phyloP scores from a whole-genome alignment of 2,888 invertebrate species.

The Platycheirus albimanus region DNA sequence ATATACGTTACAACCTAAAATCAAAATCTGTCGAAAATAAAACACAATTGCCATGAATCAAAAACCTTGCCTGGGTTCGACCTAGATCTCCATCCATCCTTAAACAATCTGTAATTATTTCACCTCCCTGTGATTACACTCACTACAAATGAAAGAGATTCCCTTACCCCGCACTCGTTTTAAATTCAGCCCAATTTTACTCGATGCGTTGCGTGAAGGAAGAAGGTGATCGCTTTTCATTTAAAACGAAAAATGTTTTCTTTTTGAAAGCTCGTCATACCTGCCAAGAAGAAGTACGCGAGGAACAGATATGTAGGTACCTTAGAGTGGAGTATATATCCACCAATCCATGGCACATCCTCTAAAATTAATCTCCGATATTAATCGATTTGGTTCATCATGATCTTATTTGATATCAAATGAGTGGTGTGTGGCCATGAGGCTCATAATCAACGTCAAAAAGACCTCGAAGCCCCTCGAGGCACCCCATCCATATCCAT shows the following conservation, averaged over 20 bases:
- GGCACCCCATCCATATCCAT: no score
- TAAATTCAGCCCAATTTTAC: constrained; percentile 13
- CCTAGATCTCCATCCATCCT: constrained; percentile 20
- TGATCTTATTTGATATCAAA: constrained; percentile 49
- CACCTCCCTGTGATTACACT: constrained; percentile 60
- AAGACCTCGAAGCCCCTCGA: constrained; percentile 9
- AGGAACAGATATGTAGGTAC: no score
- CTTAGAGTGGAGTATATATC: no score
- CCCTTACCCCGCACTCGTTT: neutral
- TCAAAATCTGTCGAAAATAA: no score
- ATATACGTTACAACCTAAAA: no score
- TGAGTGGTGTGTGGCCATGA: constrained; percentile 41
- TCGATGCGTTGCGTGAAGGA: no score
- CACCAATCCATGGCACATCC: constrained; percentile 3
- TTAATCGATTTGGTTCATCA: constrained; percentile 62
- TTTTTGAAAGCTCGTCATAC: constrained; percentile 13
- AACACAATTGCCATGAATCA: no score
- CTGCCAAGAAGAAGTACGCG: neutral
- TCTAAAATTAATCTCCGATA: constrained; percentile 27
- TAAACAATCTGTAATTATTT: constrained; percentile 61
- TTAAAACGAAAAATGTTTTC: constrained; percentile 21
- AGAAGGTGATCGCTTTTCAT: constrained; percentile 61
- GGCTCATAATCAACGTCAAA: constrained; percentile 36
- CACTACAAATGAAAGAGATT: neutral
- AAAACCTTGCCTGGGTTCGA: no score